These are phyloP conservation scores for Prionailurus viverrinus DNA, from an alignment of 2,113 vertebrate genomes.

Conservation along the genomic window DNA sequence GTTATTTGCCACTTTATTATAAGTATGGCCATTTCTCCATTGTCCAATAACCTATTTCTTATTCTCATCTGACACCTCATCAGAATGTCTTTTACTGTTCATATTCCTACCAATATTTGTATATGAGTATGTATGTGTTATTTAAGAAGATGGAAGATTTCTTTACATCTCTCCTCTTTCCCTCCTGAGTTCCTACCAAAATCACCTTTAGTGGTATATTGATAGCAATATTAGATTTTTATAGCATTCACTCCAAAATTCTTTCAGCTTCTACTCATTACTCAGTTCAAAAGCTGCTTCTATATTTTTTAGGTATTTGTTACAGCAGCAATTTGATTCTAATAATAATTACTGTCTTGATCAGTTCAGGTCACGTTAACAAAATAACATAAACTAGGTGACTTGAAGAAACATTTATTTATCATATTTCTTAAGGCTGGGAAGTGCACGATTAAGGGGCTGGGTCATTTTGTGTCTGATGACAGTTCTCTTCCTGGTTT, in stretches of 20 bases:
- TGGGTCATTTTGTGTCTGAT: background rate
- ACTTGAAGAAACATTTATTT: background rate
- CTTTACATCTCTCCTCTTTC: background rate
- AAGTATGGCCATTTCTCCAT: background rate
- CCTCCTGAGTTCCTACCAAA: background rate
- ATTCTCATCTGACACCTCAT: background rate
- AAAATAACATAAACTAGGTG: background rate
- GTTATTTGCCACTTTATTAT: background rate
- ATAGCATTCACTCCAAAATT: background rate
- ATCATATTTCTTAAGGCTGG: background rate
- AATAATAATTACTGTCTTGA: background rate
- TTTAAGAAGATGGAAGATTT: background rate
- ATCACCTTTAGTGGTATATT: background rate
- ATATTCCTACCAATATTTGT: background rate
- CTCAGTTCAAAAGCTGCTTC: background rate
- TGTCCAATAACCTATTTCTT: background rate
- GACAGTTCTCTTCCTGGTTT: background rate
- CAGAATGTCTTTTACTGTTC: background rate
- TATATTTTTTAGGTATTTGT: background rate
- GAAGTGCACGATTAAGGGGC: background rate
- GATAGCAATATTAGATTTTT: background rate
- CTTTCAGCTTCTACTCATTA: background rate
- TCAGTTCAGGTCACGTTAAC: background rate
- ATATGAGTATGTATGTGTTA: background rate
- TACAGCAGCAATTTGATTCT: background rate